Evolutionary conservation across 64 coral and sea anemone species (phyloP).

Genomic region (Montipora foliosa): DNA sequence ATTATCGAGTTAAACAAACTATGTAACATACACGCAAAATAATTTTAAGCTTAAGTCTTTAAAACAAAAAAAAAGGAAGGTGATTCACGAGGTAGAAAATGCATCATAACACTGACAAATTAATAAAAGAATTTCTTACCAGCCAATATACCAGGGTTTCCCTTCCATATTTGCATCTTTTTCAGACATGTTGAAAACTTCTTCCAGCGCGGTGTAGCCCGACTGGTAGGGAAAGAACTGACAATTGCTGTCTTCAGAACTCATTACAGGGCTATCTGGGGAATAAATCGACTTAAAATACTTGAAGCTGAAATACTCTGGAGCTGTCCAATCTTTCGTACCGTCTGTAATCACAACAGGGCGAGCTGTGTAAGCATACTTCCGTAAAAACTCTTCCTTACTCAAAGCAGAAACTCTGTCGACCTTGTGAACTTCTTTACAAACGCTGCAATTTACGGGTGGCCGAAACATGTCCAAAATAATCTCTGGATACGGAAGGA

Average conservation of each 20-base stretch:
- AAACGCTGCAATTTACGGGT: conserved; percentile 89
- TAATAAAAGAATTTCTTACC: conserved; percentile 64
- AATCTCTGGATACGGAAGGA: conserved; percentile 78
- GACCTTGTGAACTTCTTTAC: conserved; percentile 70
- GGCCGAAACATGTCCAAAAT: conserved; percentile 94
- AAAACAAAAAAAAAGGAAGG: too few species aligned
- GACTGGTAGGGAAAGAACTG: conserved; percentile 95
- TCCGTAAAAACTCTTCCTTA: conserved; percentile 70
- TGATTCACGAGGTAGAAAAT: too few species aligned
- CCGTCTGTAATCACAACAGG: conserved; percentile 90
- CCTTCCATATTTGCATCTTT: conserved; percentile 95
- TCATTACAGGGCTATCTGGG: conserved; percentile 77
- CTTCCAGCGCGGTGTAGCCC: conserved; percentile 73
- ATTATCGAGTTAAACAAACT: too few species aligned
- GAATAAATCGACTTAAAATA: conserved; percentile 92
- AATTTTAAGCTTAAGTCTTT: too few species aligned
- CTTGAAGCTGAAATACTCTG: conserved; percentile 89
- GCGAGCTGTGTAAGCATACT: conserved; percentile 86
- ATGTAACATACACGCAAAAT: too few species aligned
- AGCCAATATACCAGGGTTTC: conserved; percentile 95
- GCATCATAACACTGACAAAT: too few species aligned
- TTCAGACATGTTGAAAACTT: conserved; percentile 97
- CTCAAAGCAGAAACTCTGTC: conserved; percentile 74
- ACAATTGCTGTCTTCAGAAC: conserved; percentile 70
- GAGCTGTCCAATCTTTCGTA: conserved; percentile 84